Evolutionary conservation across 1,140 invertebrate species (phyloP), one percentile per base, ranked within the genome.

Genomic region (Zaprionus davidi): DNA sequence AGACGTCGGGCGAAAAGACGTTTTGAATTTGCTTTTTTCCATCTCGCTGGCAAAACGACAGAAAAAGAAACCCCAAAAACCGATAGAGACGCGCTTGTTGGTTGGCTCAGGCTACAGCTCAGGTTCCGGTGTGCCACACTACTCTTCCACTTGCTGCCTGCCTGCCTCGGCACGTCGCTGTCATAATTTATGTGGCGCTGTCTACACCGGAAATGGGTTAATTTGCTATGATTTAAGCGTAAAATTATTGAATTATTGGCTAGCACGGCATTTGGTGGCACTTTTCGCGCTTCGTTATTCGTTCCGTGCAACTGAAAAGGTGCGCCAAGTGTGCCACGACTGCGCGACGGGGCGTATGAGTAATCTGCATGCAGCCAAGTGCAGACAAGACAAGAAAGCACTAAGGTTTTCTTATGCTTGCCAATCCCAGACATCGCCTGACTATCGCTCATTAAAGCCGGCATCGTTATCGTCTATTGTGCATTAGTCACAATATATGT

Each of bases 201-300:
- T 90, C 85, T 90, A 56, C 81, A 71, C 81, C 85, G 85, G 85
- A 90, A 90, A 90, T 90, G 85, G 85, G 85, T 90, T 90, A 90
- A 90, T 90, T 90, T 90, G 85, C 85, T 90, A 90, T 90, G 85
- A 90, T 82, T 90, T 90, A 90, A 90, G 86, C 85, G 82, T 90
- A 82, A 90, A 90, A 90, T 90, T 90, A 90, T 90, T 90, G 85
- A 90, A 90, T 90, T 90, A 90, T 90, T 90, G 85, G 85, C 72
- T 64, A 72, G 74, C 62, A 79, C 72, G 85, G 41, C 41, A 90
- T 75, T 84, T 79, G 81, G 68, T 81, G 76, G 70, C 59, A 41
- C 58, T 88, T 81, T 81, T 74, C 72, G 70, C 77, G 80, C 71
- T 78, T 71, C 57, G 64, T 87, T 80, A 67, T 74, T 31, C 31